These are phyloP conservation scores for Heliconius hortense DNA, from an alignment of 2,888 invertebrate genomes.

Conservation along the genomic window DNA sequence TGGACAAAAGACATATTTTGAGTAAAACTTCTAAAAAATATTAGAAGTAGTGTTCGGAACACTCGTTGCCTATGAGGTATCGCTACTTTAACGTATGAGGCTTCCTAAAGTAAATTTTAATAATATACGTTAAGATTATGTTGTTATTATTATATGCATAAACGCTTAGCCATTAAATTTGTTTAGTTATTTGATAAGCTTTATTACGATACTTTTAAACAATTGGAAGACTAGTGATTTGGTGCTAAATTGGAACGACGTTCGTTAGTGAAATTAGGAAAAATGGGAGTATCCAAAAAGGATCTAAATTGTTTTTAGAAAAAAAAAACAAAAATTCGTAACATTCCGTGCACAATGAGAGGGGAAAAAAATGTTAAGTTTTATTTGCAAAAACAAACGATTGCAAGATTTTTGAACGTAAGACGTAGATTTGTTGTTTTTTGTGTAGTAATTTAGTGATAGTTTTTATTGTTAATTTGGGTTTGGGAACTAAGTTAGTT, in stretches of 20 bases:
- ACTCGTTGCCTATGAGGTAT: constrained; percentile 54
- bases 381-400: constrained; percentile 68
- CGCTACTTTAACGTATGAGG: constrained; percentile 69
- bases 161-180: constrained; percentile 77
- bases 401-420: constrained; percentile 70
- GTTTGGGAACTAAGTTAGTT: constrained; percentile 80
- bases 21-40: constrained; percentile 60
- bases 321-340: constrained; percentile 62
- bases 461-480: constrained; percentile 80
- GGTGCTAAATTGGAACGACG: constrained; percentile 79
- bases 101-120: constrained; percentile 72
- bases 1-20: constrained; percentile 78
- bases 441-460: constrained; percentile 74
- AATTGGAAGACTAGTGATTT: constrained; percentile 81
- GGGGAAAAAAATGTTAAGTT: constrained; percentile 72
- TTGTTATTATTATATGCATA: constrained; percentile 80
- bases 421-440: constrained; percentile 77
- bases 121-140: constrained; percentile 77
- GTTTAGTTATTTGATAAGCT: constrained; percentile 77
- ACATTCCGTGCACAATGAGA: constrained; percentile 69
- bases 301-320: constrained; percentile 54
- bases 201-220: constrained; percentile 72
- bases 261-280: constrained; percentile 52
- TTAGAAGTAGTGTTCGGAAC: constrained; percentile 68
- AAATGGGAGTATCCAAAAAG: constrained; percentile 50